Conservation (phyloP, 2,888 invertebrate genomes). For the Cyclophora albipunctata region DNA sequence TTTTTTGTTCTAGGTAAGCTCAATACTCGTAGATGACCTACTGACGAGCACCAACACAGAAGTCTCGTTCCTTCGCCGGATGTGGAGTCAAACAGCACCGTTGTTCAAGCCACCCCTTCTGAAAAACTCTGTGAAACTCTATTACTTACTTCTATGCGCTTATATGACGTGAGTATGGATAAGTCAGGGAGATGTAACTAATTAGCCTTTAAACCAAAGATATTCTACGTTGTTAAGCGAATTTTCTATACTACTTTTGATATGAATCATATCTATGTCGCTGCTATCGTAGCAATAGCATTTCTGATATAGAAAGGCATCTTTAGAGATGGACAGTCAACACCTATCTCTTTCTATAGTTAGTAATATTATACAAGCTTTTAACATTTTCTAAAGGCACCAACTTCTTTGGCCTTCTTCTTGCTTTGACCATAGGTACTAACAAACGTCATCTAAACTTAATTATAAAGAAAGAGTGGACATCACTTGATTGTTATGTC, state of each 20-base stretch:
- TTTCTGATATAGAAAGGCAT: no score
- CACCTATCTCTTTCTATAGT: no score
- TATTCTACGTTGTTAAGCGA: background rate
- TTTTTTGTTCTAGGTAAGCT: constrained; percentile 27
- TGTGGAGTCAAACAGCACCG: constrained; percentile 61
- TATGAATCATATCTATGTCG: no score
- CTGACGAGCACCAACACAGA: constrained; percentile 12
- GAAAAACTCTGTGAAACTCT: constrained; percentile 47
- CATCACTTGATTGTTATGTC: no score
- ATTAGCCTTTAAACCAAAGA: background rate
- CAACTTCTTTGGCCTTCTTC: no score
- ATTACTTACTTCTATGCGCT: constrained; percentile 51
- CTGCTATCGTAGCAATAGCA: no score
- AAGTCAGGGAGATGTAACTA: no score
- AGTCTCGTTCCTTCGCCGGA: constrained; percentile 32
- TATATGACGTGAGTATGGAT: constrained; percentile 53
- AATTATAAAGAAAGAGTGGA: no score
- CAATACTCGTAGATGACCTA: constrained; percentile 38
- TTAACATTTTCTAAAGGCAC: background rate
- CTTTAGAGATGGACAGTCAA: no score
- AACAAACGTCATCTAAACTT: no score
- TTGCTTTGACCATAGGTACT: no score
- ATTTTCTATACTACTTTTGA: background rate
- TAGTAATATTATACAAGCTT: background rate
- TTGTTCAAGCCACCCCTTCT: constrained; percentile 52